phyloP scores from a whole-genome alignment of 2,888 invertebrate species.

The Parnassius mnemosyne region DNA sequence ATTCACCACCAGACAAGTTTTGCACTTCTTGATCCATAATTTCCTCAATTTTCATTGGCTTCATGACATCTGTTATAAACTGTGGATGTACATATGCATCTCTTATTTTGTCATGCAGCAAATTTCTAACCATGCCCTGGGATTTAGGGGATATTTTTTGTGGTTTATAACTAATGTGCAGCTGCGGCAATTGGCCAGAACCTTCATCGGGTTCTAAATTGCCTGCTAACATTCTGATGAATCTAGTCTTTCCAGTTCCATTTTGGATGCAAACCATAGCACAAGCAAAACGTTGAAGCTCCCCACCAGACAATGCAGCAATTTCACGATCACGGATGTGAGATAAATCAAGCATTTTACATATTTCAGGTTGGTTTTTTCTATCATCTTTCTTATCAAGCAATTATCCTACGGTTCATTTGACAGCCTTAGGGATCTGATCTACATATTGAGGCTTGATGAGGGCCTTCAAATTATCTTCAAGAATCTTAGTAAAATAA shows the following conservation, averaged over 20 bases:
- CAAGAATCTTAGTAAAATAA: conserved; percentile 98
- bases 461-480: conserved; percentile 98
- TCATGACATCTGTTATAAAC: conserved; percentile 99
- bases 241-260: conserved; percentile 99
- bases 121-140: conserved; percentile 93
- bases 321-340: conserved; percentile 95
- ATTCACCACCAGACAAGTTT: conserved; percentile 99
- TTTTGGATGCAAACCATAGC: conserved; percentile 99
- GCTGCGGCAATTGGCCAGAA: conserved; percentile 88
- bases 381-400: conserved; percentile 96
- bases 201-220: conserved; percentile 93
- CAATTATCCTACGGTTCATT: conserved; percentile 94
- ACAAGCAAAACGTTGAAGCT: conserved; percentile 97
- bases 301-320: conserved; percentile 97
- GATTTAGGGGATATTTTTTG: conserved; percentile 99
- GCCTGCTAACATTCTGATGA: conserved; percentile 99
- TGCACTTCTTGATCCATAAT: conserved; percentile 99
- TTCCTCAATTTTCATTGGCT: conserved; percentile 97
- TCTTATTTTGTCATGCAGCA: conserved; percentile 97
- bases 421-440: conserved; percentile 98
- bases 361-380: conserved; percentile 89
- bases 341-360: conserved; percentile 91
- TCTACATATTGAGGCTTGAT: conserved; percentile 99
- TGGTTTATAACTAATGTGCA: conserved; percentile 99
- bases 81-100: conserved; percentile 99